Base-by-base conservation (phyloP, 2,113 vertebrate genomes). In the Todiramphus chloris region DNA sequence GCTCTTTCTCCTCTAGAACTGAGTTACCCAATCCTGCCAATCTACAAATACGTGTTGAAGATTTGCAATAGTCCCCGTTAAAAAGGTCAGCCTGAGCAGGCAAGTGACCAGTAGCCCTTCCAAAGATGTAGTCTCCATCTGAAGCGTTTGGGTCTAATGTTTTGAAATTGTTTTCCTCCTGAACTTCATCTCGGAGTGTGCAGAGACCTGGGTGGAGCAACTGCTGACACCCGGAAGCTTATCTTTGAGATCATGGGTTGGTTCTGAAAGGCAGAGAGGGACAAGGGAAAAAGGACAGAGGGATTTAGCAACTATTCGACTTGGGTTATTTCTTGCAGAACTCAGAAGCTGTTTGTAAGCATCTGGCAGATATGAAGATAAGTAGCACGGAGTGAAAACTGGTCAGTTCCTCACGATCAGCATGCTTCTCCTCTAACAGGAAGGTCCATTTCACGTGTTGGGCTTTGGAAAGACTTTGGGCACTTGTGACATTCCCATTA, bases 401-500 rank as follows among this genome's bases (percentile, higher is more conserved):
- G 30, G 28, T 41, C 39, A 41, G 27, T 75, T 76, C 33, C 37
- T 39, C 35, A 28, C 74, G 82, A 44, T 31, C 48, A 24, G 16
- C 2, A n/a, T 53, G 33, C 41, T 62, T 58, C 53, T 63, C 43
- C 59, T 44, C 56, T 90, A 27, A 31, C 73, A 19, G 64, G 35
- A 20, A n/a, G 51, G 18, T 74, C 46, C 20, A 0, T 14, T 51
- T n/a, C n/a, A 3, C 3, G 13, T 39, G 6, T 5, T 64, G 31
- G 16, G 11, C 60, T 64, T 84, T 50, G 41, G 19, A 39, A 72
- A 55, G 73, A 10, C 41, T 66, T 66, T 7, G 46, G 50, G 9
- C 33, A n/a, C 41, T 16, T 16, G 1, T 1, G 23, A 11, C 25
- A 21, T 63, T 53, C 51, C 63, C 8, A 0, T 27, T 15, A 19